Conservation (phyloP, 2,888 invertebrate genomes). For the Cactoblastis cactorum region DNA sequence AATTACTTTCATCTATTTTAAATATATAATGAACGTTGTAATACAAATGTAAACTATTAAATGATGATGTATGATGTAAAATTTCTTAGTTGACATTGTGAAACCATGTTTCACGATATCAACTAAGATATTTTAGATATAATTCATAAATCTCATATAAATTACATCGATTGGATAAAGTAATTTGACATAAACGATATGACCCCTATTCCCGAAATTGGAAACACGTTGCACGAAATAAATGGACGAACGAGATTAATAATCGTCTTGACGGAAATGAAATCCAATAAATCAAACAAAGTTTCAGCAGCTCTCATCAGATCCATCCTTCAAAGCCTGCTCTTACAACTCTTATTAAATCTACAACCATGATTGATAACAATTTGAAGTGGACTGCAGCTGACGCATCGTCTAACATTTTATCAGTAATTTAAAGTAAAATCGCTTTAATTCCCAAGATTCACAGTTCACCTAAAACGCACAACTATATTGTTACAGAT, state of each 20-base stretch:
- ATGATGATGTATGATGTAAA: too few relatives aligned
- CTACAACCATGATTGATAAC: conserved; percentile 59
- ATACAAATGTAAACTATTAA: too few relatives aligned
- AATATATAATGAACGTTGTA: too few relatives aligned
- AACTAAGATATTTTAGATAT: too few relatives aligned
- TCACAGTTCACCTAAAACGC: conserved; percentile 22
- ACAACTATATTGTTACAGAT: conserved; percentile 11
- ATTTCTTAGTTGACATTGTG: too few relatives aligned
- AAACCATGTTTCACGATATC: too few relatives aligned
- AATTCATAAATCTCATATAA: too few relatives aligned
- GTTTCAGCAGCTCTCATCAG: conserved; percentile 36
- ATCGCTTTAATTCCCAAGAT: not conserved
- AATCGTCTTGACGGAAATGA: conserved; percentile 16
- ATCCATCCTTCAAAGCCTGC: conserved; percentile 47
- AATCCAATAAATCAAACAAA: conserved; percentile 30
- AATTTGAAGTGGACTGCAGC: conserved; percentile 30
- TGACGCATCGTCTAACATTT: conserved; percentile 12
- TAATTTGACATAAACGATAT: not conserved
- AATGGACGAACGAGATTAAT: conserved; percentile 18
- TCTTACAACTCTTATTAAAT: conserved; percentile 54
- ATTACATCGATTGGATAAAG: too few relatives aligned
- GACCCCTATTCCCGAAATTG: not conserved
- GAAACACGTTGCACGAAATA: not conserved
- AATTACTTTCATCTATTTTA: too few relatives aligned
- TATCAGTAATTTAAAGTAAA: conserved; percentile 14